These are phyloP conservation scores for Rhynchonycteris naso DNA, from an alignment of 2,797 vertebrate species.

Conservation along the genomic window DNA sequence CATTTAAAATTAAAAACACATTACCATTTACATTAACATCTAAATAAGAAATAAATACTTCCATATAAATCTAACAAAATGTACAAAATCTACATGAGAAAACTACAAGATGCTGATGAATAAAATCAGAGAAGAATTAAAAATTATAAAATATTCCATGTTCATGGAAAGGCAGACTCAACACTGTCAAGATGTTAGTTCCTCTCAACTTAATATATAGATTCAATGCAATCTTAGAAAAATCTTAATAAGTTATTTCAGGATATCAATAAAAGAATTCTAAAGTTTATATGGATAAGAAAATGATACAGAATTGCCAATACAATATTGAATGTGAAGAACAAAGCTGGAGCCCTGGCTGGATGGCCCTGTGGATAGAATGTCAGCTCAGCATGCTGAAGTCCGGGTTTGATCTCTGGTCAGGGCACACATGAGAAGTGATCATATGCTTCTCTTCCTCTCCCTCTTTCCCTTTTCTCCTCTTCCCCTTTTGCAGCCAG, in stretches of 20 bases:
- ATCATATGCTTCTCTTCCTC: no score
- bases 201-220: background rate
- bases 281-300: background rate
- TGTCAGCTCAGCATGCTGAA: no score
- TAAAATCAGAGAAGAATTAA: background rate
- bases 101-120: background rate
- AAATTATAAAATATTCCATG: background rate
- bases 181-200: background rate
- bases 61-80: background rate
- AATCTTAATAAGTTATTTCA: background rate
- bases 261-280: background rate
- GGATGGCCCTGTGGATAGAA: no score
- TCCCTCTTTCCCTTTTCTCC: no score
- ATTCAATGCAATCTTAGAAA: background rate
- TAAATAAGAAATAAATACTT: background rate
- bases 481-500: no score
- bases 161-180: background rate
- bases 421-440: no score
- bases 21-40: background rate
- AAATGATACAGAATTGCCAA: background rate
- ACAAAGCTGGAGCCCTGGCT: background rate
- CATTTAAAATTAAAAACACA: background rate
- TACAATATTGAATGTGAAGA: background rate
- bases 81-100: background rate
- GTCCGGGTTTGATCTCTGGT: no score